Percentiles rank a stretch among this genome's conserved stretches.
phyloP scores from a whole-genome alignment of 2,797 vertebrate genomes.

The Loriculus beryllinus region DNA sequence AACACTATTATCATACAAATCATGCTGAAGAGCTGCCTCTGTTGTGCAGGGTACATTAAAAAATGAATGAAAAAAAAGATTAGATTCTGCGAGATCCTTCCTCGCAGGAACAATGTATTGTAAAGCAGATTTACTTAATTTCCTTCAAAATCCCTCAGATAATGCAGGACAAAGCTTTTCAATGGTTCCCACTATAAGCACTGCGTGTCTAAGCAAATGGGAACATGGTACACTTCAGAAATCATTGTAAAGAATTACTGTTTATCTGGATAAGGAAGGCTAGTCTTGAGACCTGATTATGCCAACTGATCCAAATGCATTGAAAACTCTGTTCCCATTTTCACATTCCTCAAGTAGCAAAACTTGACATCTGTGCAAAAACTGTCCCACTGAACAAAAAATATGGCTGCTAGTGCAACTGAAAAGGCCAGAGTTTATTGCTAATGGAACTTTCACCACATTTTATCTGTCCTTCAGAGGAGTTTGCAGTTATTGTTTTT shows the following conservation, averaged over 20 bases:
- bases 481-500: conserved; percentile 48
- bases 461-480: conserved; percentile 49
- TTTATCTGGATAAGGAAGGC: conserved; percentile 62
- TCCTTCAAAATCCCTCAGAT: conserved; percentile 64
- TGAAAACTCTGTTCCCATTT: conserved; percentile 58
- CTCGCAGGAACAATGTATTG: conserved; percentile 57
- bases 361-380: conserved; percentile 67
- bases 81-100: conserved; percentile 61
- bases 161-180: conserved; percentile 57
- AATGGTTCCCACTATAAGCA: conserved; percentile 13
- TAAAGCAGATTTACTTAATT: conserved; percentile 65
- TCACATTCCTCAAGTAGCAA: conserved; percentile 63
- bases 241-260: conserved; percentile 62
- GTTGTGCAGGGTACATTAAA: conserved; percentile 51
- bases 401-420: conserved; percentile 28
- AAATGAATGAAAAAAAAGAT: conserved; percentile 64
- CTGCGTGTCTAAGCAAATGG: conserved; percentile 51
- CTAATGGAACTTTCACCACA: conserved; percentile 47
- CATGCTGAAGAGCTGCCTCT: conserved; percentile 49
- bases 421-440: neutral
- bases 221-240: conserved; percentile 67
- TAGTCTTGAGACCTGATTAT: conserved; percentile 55
- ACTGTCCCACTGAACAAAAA: conserved; percentile 46
- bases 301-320: conserved; percentile 7
- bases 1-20: conserved; percentile 67